Evolutionary conservation across 1,140 invertebrate species (phyloP).

Genomic region (Hypothenemus hampei): DNA sequence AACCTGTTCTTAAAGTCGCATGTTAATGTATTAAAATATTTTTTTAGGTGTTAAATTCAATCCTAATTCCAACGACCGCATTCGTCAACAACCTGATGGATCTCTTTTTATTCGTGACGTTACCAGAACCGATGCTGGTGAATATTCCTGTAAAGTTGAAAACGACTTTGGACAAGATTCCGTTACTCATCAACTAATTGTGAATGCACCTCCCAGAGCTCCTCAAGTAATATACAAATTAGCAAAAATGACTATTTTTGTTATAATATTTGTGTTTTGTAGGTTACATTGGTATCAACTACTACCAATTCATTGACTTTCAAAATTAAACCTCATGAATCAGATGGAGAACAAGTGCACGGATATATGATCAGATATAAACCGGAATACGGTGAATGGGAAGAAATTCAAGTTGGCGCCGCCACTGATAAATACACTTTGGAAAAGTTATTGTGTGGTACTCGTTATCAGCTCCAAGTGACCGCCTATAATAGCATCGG

Average conservation of each 20-base stretch:
- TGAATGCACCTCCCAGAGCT: conserved; percentile 48
- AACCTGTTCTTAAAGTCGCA: too few species aligned
- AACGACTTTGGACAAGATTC: conserved; percentile 90
- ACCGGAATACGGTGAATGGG: conserved; percentile 89
- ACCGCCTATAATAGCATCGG: conserved; percentile 90
- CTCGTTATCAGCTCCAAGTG: conserved; percentile 86
- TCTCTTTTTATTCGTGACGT: conserved; percentile 86
- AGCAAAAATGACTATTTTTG: background rate
- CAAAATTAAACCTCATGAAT: conserved; percentile 70
- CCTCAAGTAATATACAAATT: conserved; percentile 35
- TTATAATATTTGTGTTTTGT: conserved; percentile 28
- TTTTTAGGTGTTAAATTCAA: conserved; percentile 45
- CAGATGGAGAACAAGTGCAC: conserved; percentile 69
- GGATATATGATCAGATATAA: conserved; percentile 91
- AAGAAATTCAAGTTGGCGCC: conserved; percentile 71
- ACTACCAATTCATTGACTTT: conserved; percentile 79
- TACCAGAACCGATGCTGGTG: conserved; percentile 81
- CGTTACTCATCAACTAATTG: conserved; percentile 83
- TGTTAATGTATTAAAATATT: too few species aligned
- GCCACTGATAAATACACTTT: conserved; percentile 78
- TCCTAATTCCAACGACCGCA: conserved; percentile 56
- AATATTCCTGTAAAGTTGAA: conserved; percentile 87
- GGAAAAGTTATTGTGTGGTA: conserved; percentile 83
- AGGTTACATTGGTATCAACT: conserved; percentile 57
- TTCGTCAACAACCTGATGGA: conserved; percentile 80